These are phyloP conservation scores for Unio delphinus DNA, from an alignment of 2,888 invertebrate species.

Conservation along the genomic window DNA sequence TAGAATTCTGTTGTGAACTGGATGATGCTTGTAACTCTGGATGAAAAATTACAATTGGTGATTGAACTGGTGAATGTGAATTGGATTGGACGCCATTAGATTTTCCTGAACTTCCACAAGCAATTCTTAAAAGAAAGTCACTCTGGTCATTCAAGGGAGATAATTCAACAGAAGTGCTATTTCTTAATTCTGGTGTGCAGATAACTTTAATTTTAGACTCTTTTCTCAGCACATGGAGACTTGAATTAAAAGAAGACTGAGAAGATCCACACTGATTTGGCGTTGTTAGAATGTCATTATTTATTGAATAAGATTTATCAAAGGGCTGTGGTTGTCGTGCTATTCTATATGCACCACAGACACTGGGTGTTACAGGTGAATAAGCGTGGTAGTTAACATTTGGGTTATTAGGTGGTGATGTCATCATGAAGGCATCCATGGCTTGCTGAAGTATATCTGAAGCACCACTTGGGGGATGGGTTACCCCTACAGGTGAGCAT, in stretches of 20 bases:
- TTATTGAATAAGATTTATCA: constrained; percentile 32
- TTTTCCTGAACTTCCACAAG: too few species aligned
- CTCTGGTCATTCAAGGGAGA: constrained; percentile 13
- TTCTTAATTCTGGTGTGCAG: constrained; percentile 30
- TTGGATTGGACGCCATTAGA: too few species aligned
- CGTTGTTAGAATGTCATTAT: too few species aligned
- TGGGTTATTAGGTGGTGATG: constrained; percentile 23
- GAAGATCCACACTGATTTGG: too few species aligned
- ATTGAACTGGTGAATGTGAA: too few species aligned
- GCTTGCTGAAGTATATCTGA: constrained; percentile 21
- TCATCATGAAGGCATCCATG: constrained; percentile 31
- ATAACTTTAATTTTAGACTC: constrained; percentile 4
- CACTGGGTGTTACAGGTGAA: constrained; percentile 16
- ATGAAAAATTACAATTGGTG: too few species aligned
- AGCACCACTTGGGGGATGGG: not conserved
- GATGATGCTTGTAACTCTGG: too few species aligned
- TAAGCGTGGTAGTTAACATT: constrained; percentile 22
- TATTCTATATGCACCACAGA: constrained; percentile 26
- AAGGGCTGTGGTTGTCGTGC: constrained; percentile 46
- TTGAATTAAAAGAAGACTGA: too few species aligned
- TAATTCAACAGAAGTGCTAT: constrained; percentile 16
- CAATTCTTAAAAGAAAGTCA: too few species aligned
- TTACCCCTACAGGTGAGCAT: too few species aligned
- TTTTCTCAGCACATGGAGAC: too few species aligned
- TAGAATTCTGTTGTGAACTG: too few species aligned